Base-by-base conservation (phyloP, 23 tunicate genomes). In the Corella eumyota region DNA sequence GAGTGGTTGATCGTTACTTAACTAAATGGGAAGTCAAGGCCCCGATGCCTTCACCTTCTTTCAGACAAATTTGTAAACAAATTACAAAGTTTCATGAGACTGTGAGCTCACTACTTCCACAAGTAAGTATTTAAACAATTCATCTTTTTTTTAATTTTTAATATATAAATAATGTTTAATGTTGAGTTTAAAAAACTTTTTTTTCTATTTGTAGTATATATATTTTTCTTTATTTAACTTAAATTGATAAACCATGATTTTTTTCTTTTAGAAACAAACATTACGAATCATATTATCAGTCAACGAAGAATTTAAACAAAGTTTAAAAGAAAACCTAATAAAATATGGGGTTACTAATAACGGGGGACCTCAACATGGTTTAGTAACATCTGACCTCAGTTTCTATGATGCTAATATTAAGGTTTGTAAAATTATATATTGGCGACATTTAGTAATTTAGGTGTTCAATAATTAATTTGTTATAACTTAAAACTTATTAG, bases 11-110 rank as follows among this genome's bases (percentile, higher is more conserved):
- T 25, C 64, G 69, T 6, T 58, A 77, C 19, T 65, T 86, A 6
- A 19, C 70, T 25, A 86, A 72, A 50, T 86, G 86, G 95, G 73
- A 86, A 32, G 95, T 78, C 33, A 86, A 86, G 48, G 95, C 95
- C 17, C 95, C 95, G 0, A 71, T 86, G 29, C 95, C 95, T 4
- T 86, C 95, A 6, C 23, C 71, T 1, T 66, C 64, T 9, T 60
- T 86, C 32, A 61, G 86, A 23, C 66, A 35, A 4, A 67, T 86
- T 36, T 78, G 80, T 59, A 67, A 76, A 23, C 95, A 86, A 54
- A 61, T 86, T 9, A 51, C 61, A 25, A 86, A 86, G 55, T 68
- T 86, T 49, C 81, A 84, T 40, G 94, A 84, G 30, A 84, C 77
- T 22, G 73, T 84, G 27, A 32, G 58, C 13, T 49, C 62, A 33